Percentiles rank a stretch among this genome's conserved stretches.
phyloP scores from a whole-genome alignment of 2,797 vertebrate genomes.

The Manis crassicaudata region DNA sequence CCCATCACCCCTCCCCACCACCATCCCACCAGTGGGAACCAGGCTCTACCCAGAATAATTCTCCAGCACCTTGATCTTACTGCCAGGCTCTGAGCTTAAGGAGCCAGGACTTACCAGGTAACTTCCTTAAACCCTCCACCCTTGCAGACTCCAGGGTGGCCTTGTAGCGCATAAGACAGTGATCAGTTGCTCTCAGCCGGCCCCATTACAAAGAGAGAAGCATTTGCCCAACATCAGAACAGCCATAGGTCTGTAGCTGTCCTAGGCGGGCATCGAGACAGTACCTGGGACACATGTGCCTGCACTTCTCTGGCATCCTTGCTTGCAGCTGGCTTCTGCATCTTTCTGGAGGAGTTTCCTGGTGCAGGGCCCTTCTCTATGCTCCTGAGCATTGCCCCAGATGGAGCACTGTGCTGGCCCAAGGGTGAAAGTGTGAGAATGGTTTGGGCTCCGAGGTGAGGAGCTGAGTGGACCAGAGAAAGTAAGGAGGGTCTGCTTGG shows the following conservation, averaged over 20 bases:
- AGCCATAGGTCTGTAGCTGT: background rate
- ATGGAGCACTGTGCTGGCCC: accelerated
- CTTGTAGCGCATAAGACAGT: background rate
- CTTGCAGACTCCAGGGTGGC: background rate
- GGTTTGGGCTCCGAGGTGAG: background rate
- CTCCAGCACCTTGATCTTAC: background rate
- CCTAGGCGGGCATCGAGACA: background rate
- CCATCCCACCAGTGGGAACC: background rate
- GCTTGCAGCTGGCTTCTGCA: background rate
- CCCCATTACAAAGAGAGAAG: background rate
- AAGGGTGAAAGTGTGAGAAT: background rate
- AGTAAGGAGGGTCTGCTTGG: accelerated
- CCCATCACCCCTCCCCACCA: no score
- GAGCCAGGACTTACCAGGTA: background rate
- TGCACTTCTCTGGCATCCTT: accelerated
- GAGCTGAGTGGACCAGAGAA: background rate
- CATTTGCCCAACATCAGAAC: background rate
- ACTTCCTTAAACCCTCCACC: background rate
- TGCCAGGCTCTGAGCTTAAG: background rate
- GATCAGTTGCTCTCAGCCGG: background rate
- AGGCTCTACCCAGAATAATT: background rate
- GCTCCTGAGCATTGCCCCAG: background rate
- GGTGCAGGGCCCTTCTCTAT: background rate
- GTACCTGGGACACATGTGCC: accelerated
- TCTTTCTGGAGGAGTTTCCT: background rate